Conservation (phyloP, 2,888 invertebrate genomes). For the Melieria crassipennis region DNA sequence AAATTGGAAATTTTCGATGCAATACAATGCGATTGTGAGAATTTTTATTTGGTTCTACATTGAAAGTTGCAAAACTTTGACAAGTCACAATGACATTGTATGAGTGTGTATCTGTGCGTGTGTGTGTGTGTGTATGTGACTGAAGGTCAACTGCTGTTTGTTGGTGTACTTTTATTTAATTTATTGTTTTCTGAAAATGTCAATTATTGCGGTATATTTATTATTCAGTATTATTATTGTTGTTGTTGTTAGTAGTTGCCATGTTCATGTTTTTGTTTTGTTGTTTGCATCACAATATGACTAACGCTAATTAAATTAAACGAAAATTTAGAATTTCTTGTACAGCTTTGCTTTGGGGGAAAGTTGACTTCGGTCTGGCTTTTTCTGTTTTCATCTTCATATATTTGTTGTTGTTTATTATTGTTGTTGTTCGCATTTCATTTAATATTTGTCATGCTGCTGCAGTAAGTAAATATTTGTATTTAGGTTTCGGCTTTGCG, state of each 20-base stretch:
- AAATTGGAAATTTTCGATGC: not conserved
- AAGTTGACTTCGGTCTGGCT: not conserved
- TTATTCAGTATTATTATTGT: not conserved
- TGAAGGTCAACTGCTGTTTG: too few species aligned
- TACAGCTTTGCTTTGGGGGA: slow-evolving; percentile 35
- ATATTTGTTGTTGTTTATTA: too few species aligned
- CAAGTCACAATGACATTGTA: too few species aligned
- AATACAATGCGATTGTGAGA: not conserved
- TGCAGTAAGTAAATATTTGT: not conserved
- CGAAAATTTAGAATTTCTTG: slow-evolving; percentile 47
- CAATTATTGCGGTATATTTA: not conserved
- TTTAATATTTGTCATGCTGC: too few species aligned
- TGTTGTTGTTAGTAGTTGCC: not conserved
- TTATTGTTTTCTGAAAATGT: not conserved
- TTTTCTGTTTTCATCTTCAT: not conserved
- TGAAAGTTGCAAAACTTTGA: too few species aligned
- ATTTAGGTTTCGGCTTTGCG: slow-evolving; percentile 34
- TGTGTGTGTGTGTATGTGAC: too few species aligned
- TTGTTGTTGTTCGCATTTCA: too few species aligned
- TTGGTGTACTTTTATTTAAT: slow-evolving; percentile 2
- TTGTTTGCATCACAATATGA: slow-evolving; percentile 21
- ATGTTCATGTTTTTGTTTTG: slow-evolving; percentile 15
- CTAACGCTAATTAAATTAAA: slow-evolving; percentile 32
- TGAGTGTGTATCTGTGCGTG: too few species aligned
- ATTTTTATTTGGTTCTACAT: too few species aligned